Conservation (phyloP, 1,140 invertebrate species). For the Luehdorfia chinensis region DNA sequence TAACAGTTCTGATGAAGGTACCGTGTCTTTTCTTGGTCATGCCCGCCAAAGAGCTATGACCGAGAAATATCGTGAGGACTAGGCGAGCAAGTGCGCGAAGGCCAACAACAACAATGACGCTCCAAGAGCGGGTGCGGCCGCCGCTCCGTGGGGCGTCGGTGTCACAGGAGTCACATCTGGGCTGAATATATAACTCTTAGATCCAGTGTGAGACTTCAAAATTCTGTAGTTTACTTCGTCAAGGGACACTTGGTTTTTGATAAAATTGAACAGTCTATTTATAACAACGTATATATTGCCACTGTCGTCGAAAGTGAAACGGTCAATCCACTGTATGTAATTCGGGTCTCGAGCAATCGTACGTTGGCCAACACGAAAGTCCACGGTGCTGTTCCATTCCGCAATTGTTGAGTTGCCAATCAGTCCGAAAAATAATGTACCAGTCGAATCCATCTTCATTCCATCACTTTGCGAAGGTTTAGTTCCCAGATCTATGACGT, state of each 20-base stretch:
- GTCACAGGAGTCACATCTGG: constrained; percentile 39
- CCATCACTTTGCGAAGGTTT: constrained; percentile 83
- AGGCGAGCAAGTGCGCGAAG: constrained; percentile 53
- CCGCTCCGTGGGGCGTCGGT: constrained; percentile 27
- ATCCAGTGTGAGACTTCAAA: constrained; percentile 74
- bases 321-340: constrained; percentile 84
- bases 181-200: constrained; percentile 81
- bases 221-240: constrained; percentile 80
- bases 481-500: constrained; percentile 78
- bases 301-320: constrained; percentile 82
- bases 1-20: constrained; percentile 50
- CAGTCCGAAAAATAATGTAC: constrained; percentile 82
- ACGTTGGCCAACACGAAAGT: constrained; percentile 76
- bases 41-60: constrained; percentile 32
- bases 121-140: constrained; percentile 34
- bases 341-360: constrained; percentile 81
- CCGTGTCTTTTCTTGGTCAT: neutral
- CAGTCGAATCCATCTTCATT: constrained; percentile 83
- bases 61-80: constrained; percentile 29
- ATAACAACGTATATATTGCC: constrained; percentile 82
- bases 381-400: constrained; percentile 78
- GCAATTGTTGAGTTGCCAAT: constrained; percentile 81
- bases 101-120: constrained; percentile 46
- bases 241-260: constrained; percentile 75
- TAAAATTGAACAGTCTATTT: constrained; percentile 81